These are phyloP conservation scores for Drosophila asahinai DNA, from an alignment of 1,140 invertebrate genomes.

Conservation along the genomic window DNA sequence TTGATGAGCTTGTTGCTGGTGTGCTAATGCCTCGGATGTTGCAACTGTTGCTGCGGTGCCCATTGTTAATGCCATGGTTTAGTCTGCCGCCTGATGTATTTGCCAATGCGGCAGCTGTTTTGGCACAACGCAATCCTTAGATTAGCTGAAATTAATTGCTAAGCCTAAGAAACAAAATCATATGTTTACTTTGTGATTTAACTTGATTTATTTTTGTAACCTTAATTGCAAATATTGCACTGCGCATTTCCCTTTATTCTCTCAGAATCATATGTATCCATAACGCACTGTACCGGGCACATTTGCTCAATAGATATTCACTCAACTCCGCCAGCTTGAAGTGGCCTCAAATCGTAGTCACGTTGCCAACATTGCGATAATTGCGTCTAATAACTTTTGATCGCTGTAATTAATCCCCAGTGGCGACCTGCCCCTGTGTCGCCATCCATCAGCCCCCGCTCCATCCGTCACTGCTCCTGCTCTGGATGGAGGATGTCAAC, in stretches of 20 bases:
- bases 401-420: constrained; percentile 82
- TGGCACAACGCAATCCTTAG: not conserved
- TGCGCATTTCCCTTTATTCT: not conserved
- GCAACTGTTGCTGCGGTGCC: constrained; percentile 33
- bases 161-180: not conserved
- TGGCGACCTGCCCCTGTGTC: constrained; percentile 43
- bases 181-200: not conserved
- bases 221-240: not conserved
- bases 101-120: constrained; percentile 2
- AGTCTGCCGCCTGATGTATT: not conserved
- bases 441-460: constrained; percentile 7
- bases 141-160: constrained; percentile 13
- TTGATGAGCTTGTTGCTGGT: constrained; percentile 31
- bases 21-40: constrained; percentile 26
- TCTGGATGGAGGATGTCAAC: constrained; percentile 37
- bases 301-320: constrained; percentile 12
- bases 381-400: constrained; percentile 83
- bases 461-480: constrained; percentile 3
- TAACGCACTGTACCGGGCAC: not conserved
- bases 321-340: constrained; percentile 24
- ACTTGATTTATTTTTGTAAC: too few species aligned
- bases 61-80: constrained; percentile 25
- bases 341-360: constrained; percentile 49
- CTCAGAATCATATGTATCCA: not conserved
- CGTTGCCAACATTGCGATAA: constrained; percentile 78